phyloP scores from a whole-genome alignment of 2,113 vertebrate species.

The Amphilophus citrinellus region DNA sequence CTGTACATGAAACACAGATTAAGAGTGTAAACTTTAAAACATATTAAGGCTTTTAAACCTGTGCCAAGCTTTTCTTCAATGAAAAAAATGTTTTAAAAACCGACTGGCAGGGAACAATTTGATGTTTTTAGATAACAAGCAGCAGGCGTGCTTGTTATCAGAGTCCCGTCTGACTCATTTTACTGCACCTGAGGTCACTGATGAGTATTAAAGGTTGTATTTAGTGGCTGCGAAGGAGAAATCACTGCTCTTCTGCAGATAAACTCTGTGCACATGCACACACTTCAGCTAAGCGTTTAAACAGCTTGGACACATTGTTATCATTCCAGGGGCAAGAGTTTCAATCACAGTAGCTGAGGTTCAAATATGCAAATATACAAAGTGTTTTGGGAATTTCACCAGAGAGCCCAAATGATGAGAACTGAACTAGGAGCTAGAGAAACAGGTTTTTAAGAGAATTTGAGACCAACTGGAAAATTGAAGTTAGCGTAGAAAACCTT shows the following conservation, averaged over 20 bases:
- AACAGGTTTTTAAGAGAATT: not conserved
- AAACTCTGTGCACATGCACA: not conserved
- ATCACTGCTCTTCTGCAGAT: not conserved
- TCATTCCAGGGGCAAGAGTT: constrained; percentile 34
- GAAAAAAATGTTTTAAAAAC: not conserved
- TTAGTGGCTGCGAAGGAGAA: not conserved
- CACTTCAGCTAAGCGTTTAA: constrained; percentile 2
- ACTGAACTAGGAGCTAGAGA: not conserved
- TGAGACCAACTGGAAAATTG: not conserved
- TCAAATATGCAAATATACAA: constrained; percentile 14
- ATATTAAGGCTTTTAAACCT: not conserved
- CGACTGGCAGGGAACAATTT: not conserved
- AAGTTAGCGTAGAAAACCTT: not conserved
- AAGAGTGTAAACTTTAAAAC: not conserved
- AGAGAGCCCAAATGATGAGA: not conserved
- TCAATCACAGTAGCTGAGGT: not conserved
- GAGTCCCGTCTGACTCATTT: not conserved
- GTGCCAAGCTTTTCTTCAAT: not conserved
- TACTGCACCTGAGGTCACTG: not conserved
- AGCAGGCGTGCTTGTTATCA: not conserved
- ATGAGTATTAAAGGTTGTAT: not conserved
- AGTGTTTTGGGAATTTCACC: constrained; percentile 24
- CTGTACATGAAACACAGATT: not conserved
- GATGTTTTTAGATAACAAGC: not conserved
- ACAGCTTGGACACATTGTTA: constrained; percentile 36